These are phyloP conservation scores for Passer domesticus DNA, from an alignment of 2,113 vertebrate species.

Conservation along the genomic window DNA sequence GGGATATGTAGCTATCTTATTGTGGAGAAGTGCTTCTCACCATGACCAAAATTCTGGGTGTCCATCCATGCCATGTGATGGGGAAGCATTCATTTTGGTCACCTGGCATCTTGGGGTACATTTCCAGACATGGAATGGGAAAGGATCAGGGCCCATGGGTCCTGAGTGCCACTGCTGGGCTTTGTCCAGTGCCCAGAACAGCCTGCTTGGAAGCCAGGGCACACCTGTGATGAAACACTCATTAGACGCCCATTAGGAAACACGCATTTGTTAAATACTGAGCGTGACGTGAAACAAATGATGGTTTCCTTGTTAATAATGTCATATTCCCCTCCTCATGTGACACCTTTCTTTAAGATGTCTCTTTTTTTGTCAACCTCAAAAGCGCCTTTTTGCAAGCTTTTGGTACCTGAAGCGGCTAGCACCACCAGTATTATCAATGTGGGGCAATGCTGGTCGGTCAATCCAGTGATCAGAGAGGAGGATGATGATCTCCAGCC, in stretches of 20 bases:
- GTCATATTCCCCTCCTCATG: not conserved
- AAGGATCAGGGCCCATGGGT: accelerated
- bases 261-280: not conserved
- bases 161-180: not conserved
- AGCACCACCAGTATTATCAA: accelerated
- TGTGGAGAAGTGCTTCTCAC: not conserved
- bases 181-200: not conserved
- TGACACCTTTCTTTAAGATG: not conserved
- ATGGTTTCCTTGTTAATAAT: not conserved
- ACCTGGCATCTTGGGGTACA: not conserved
- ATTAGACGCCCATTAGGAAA: not conserved
- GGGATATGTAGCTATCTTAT: not conserved
- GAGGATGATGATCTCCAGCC: not conserved
- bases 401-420: not conserved
- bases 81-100: not conserved
- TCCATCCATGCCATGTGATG: not conserved
- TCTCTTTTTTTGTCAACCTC: not conserved
- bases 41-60: not conserved
- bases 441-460: not conserved
- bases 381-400: not conserved
- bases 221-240: not conserved
- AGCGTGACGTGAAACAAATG: not conserved
- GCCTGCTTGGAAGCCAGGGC: not conserved
- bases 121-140: not conserved
- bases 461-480: accelerated